Percentiles rank a stretch among this genome's conserved stretches.
These are phyloP conservation scores for Neoaliturus tenellus DNA, from an alignment of 2,888 invertebrate genomes.

Conservation along the genomic window DNA sequence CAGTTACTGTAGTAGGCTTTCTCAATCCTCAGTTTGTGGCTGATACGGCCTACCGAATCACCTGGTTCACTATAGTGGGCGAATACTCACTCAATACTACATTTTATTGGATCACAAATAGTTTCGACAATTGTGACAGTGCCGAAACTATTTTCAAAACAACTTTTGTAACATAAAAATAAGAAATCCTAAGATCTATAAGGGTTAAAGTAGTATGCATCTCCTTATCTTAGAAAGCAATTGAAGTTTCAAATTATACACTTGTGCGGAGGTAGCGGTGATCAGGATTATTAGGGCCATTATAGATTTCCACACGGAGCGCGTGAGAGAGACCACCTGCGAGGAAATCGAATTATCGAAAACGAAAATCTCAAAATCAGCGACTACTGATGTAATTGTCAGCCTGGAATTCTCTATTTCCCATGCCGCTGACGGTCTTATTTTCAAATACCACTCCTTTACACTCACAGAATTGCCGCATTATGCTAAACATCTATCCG, in stretches of 20 bases:
- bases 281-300: background rate
- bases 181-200: too few species aligned
- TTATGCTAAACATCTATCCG: too few species aligned
- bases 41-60: too few species aligned
- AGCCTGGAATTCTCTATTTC: background rate
- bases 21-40: too few species aligned
- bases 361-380: background rate
- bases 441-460: too few species aligned
- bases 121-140: conserved; percentile 9
- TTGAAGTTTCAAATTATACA: background rate
- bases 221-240: background rate
- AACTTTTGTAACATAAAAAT: too few species aligned
- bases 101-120: background rate
- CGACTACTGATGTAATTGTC: background rate
- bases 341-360: background rate
- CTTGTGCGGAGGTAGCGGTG: background rate
- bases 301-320: background rate
- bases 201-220: background rate
- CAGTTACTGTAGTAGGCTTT: too few species aligned
- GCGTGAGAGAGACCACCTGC: background rate
- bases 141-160: background rate
- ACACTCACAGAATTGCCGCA: too few species aligned
- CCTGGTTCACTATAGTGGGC: too few species aligned
- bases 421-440: background rate
- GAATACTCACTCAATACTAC: background rate